Base-by-base conservation (phyloP, 2,113 vertebrate genomes). In the Smithornis capensis region DNA sequence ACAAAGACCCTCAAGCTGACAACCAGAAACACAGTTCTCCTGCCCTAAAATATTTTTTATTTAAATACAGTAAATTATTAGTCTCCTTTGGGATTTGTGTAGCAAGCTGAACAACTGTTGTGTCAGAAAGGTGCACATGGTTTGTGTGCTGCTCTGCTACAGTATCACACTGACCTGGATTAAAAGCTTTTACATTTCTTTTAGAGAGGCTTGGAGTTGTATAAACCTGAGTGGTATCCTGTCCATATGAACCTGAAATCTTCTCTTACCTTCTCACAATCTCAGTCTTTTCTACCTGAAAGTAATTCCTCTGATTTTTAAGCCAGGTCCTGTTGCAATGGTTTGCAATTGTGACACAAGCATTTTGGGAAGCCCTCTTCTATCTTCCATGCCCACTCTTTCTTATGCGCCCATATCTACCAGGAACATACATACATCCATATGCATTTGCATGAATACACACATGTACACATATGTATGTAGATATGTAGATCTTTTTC, bases 1-100 rank as follows among this genome's bases (percentile, higher is more conserved):
- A 81, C 63, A 56, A 94, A 95, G 95, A 91, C 71, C 84, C 82
- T 97, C 88, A 95, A 97, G 79, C 95, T 97, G 91, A 90, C 93
- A 97, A 96, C 52, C 75, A 38, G 69, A 93, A 92, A 69, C 83
- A 55, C n/a, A 87, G 62, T 40, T 88, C n/a, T 87, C 73, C 83
- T 68, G 82, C 86, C 53, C 80, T 28, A 62, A 95, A 96, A 95
- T 94, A 90, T 96, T 91, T 95, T 88, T 92, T 95, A 84, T 84
- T 87, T 94, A 96, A 95, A 96, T 90, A 75, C 69, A 55, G 65
- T 84, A 90, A 89, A 93, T 92, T 65, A 40, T 87, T 92, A 62
- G 68, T 63, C 49, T 90, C 93, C 86, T 86, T 79, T 62, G 94
- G 96, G 96, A 92, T 92, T 95, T 95, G 62, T 62, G 69, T 78